A percentile compares a stretch with the other conserved stretches of the same genome.
These are phyloP conservation scores for Cinclus mexicanus DNA, from an alignment of 2,113 vertebrate species.

Conservation along the genomic window DNA sequence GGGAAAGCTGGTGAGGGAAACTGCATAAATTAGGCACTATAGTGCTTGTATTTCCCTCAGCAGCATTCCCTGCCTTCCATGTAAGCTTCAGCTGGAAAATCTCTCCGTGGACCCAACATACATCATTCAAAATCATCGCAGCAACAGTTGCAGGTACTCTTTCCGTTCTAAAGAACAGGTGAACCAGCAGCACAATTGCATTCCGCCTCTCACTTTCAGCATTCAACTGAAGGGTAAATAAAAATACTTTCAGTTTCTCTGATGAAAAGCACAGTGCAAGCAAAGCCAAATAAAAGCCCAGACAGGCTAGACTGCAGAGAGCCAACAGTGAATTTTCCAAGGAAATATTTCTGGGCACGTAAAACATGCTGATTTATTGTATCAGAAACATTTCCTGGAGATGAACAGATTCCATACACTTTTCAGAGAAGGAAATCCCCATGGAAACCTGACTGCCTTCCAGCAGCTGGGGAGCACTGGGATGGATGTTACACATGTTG, in stretches of 20 bases:
- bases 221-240: slow-evolving; percentile 7
- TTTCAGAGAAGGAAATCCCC: slow-evolving; percentile 32
- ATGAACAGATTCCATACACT: not conserved
- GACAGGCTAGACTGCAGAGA: not conserved
- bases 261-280: not conserved
- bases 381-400: slow-evolving; percentile 5
- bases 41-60: not conserved
- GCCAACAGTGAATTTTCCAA: not conserved
- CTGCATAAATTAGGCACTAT: not conserved
- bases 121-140: not conserved
- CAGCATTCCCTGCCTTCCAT: not conserved
- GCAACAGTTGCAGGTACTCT: not conserved
- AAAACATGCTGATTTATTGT: not conserved
- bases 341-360: not conserved
- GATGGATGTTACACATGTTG: rapidly evolving
- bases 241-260: not conserved
- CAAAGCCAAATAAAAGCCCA: not conserved
- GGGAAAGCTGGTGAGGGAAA: not conserved
- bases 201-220: not conserved
- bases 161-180: not conserved
- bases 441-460: slow-evolving; percentile 47
- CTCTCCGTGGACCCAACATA: not conserved
- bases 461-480: not conserved
- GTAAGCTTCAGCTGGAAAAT: slow-evolving; percentile 38
- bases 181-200: not conserved